Evolutionary conservation across 1,140 invertebrate species (phyloP).

Genomic region (Cotesia chilonis): DNA sequence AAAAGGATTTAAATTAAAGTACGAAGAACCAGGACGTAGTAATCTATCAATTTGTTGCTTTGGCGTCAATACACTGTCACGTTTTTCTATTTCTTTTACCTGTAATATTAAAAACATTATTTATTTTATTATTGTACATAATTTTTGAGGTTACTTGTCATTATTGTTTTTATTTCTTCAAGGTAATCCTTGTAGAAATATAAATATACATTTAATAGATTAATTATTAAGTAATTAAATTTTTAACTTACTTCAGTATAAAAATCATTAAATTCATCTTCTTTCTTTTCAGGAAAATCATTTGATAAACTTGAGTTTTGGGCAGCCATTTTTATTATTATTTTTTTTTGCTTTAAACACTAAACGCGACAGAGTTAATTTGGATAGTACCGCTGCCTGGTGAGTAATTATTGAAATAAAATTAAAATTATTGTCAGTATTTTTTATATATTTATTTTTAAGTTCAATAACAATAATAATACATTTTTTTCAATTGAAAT

Average conservation of each 20-base stretch:
- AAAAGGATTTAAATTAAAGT: conserved; percentile 96
- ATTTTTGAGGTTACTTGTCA: too few relatives aligned
- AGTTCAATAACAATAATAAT: too few relatives aligned
- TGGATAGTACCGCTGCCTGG: too few relatives aligned
- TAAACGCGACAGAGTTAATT: too few relatives aligned
- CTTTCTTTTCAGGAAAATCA: conserved; percentile 63
- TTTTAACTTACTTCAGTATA: conserved; percentile 70
- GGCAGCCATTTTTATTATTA: conserved; percentile 60
- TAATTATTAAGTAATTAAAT: background rate
- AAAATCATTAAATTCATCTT: conserved; percentile 74
- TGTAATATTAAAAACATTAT: conserved; percentile 55
- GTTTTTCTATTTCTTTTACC: conserved; percentile 95
- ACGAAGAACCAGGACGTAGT: conserved; percentile 91
- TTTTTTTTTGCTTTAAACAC: background rate
- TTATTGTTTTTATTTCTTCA: too few relatives aligned
- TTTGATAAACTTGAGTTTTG: conserved; percentile 58
- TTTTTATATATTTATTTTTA: too few relatives aligned
- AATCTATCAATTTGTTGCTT: conserved; percentile 95
- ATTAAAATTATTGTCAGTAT: too few relatives aligned
- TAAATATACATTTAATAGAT: too few relatives aligned
- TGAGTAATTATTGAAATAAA: too few relatives aligned
- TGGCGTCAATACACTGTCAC: conserved; percentile 89
- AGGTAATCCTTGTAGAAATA: too few relatives aligned
- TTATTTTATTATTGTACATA: background rate
- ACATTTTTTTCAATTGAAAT: too few relatives aligned